Conservation (phyloP, 2,797 vertebrate species). For the Sylvia borin region DNA sequence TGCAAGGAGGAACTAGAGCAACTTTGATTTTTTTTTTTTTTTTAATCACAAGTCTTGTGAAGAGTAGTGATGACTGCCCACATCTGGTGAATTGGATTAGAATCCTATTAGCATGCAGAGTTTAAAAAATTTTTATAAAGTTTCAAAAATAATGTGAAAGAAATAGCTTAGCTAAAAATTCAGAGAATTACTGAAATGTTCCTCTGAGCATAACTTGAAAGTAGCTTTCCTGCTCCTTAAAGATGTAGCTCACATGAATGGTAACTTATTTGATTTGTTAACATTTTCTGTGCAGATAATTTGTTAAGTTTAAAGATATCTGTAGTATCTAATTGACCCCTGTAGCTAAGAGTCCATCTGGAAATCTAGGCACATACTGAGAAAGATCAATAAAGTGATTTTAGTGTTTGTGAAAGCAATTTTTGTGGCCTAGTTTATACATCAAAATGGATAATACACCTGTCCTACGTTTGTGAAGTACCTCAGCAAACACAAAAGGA, state of each 20-base stretch:
- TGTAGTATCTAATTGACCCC: background rate
- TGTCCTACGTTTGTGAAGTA: background rate
- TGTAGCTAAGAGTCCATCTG: background rate
- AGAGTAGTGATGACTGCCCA: background rate
- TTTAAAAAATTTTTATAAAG: background rate
- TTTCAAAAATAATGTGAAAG: background rate
- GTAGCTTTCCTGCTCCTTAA: background rate
- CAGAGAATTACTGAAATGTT: background rate
- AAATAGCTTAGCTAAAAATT: background rate
- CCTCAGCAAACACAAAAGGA: background rate
- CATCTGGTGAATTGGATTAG: background rate
- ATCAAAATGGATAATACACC: constrained; percentile 8
- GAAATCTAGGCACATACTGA: background rate
- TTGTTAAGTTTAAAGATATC: background rate
- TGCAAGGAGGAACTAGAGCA: background rate
- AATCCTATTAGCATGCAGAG: background rate
- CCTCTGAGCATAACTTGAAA: background rate
- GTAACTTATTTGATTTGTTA: background rate
- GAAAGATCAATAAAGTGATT: constrained; percentile 1
- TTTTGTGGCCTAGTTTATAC: constrained; percentile 1
- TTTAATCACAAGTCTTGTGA: background rate
- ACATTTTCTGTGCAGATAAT: background rate
- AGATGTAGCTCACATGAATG: background rate
- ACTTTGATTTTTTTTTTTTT: background rate
- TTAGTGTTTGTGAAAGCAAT: background rate